These are phyloP conservation scores for Athene noctua DNA, from an alignment of 2,113 vertebrate species.

Conservation along the genomic window DNA sequence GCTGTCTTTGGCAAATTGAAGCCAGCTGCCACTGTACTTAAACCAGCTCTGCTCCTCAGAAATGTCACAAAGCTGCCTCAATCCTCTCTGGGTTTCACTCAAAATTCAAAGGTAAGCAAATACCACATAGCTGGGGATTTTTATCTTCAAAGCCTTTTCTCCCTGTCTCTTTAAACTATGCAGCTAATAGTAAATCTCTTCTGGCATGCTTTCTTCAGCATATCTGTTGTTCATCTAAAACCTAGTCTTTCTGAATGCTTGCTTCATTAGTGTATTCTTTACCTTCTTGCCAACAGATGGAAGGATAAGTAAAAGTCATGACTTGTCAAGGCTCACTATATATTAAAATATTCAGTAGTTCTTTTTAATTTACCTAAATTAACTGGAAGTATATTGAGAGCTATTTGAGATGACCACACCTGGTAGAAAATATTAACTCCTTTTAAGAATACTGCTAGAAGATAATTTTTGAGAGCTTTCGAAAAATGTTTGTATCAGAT, in stretches of 20 bases:
- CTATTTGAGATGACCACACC: not conserved
- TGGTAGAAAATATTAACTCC: not conserved
- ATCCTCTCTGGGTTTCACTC: not conserved
- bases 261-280: not conserved
- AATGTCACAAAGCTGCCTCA: not conserved
- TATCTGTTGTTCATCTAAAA: not conserved
- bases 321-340: not conserved
- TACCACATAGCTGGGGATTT: fast-evolving
- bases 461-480: not conserved
- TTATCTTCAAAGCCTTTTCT: not conserved
- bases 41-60: not conserved
- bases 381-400: not conserved
- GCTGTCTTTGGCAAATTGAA: not conserved
- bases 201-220: not conserved
- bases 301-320: not conserved
- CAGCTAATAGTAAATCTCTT: not conserved
- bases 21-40: not conserved
- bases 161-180: not conserved
- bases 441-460: not conserved
- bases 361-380: not conserved
- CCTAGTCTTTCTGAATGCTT: not conserved
- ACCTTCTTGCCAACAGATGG: not conserved
- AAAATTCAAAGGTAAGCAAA: not conserved
- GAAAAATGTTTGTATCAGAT: not conserved
- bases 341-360: not conserved